Conservation (phyloP, 2,888 invertebrate genomes). For the Perithous albicinctus region DNA sequence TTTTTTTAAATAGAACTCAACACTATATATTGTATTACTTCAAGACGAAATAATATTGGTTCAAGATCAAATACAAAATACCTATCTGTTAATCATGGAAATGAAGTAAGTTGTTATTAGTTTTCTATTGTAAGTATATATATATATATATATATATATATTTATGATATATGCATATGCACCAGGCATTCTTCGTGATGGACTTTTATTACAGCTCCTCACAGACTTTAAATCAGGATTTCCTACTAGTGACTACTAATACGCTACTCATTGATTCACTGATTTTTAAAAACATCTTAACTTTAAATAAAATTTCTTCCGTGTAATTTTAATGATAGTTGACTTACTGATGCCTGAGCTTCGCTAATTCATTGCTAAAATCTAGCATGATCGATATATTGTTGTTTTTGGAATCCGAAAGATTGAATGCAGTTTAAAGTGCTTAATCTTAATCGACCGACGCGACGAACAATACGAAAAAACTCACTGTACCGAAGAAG, state of each 20-base stretch:
- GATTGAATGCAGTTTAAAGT: slow-evolving; percentile 3
- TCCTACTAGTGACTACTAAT: not conserved
- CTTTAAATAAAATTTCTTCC: not conserved
- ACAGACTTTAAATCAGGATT: not conserved
- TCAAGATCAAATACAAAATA: slow-evolving; percentile 26
- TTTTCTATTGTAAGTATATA: slow-evolving; percentile 31
- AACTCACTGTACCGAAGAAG: not conserved
- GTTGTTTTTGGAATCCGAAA: not conserved
- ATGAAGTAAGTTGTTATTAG: slow-evolving; percentile 32
- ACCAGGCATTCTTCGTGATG: not conserved
- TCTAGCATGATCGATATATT: not conserved
- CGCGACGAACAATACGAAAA: not conserved
- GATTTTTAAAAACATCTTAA: not conserved
- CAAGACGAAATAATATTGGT: not conserved
- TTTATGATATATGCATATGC: slow-evolving; percentile 9
- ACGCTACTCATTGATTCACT: not conserved
- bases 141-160: slow-evolving; percentile 14
- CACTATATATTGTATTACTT: not conserved
- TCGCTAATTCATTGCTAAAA: not conserved
- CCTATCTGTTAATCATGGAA: slow-evolving; percentile 25
- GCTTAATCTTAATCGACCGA: not conserved
- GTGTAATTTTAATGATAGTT: not conserved
- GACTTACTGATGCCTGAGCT: not conserved
- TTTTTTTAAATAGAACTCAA: not conserved
- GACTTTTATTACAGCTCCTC: not conserved